Base-by-base conservation (phyloP, 2,888 invertebrate species). In the Horisme vitalbata region DNA sequence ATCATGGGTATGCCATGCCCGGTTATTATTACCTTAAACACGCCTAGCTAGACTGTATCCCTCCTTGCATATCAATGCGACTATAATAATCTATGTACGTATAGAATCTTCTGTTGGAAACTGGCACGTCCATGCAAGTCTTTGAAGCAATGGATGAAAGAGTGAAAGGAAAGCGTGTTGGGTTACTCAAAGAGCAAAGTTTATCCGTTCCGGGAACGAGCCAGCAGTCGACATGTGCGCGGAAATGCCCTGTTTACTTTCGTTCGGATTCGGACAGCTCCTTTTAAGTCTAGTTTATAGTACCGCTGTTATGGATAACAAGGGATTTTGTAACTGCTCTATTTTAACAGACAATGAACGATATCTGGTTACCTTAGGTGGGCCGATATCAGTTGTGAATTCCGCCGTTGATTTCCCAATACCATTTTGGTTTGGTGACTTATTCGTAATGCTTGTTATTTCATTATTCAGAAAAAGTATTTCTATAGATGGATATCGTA, bases 231-330 rank as follows among this genome's bases (percentile, higher is more conserved):
- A 68, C 81, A 79, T 78, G 76, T 79, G 82, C 74, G 70, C 79
- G 81, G 82, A 83, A 82, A 82, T 73, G 67, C 68, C 59, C 69
- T 80, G 80, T 83, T 82, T 82, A 77, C 76, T 77, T 75, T 73
- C 68, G 59, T 68, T 75, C 78, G 70, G 73, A 75, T 80, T 81
- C 69, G 79, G 77, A 69, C 74, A 75, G 57, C 67, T 69, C 83
- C 85, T 80, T 86, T 82, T 77, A 79, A 66, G 83, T 57, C 57
- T 59, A 64, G 71, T 80, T 78, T 78, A 77, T 75, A 69, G 71
- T 71, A 68, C 63, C 62, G 67, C 66, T 61, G 65, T 61, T 72
- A 68, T 67, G 66, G 72, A 65, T 72, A 75, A 76, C 78, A 74
- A 76, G 72, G 67, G 70, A 71, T 80, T 80, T 76, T 75, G 81